phyloP scores from a whole-genome alignment of 2,888 invertebrate genomes.

The Tillus elongatus region DNA sequence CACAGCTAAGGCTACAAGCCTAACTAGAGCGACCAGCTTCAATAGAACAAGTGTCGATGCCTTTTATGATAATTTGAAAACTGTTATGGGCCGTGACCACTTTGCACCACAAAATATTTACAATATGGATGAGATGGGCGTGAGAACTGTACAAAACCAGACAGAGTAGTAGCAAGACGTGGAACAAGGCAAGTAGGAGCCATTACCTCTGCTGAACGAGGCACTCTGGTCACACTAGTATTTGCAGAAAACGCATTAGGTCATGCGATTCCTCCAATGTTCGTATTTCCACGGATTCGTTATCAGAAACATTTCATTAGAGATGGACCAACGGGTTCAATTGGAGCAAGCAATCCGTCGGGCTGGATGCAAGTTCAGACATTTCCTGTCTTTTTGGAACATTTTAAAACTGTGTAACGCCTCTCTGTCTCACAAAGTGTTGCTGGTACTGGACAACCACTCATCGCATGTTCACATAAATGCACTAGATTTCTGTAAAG shows the following conservation, averaged over 20 bases:
- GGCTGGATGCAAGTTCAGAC: slow-evolving; percentile 17
- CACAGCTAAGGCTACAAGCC: slow-evolving; percentile 21
- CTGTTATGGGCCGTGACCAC: too few species aligned
- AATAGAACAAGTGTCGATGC: too few species aligned
- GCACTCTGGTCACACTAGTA: not conserved
- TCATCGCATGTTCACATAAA: too few species aligned
- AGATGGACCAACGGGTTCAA: slow-evolving; percentile 12
- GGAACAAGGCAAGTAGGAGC: too few species aligned
- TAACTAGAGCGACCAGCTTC: too few species aligned
- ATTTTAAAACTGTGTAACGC: too few species aligned
- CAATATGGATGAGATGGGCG: not conserved
- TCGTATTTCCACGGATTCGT: slow-evolving; percentile 26
- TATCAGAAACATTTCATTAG: slow-evolving; percentile 12
- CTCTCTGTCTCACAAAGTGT: too few species aligned
- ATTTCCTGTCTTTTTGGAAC: not conserved
- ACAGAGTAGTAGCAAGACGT: slow-evolving; percentile 25
- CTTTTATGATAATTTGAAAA: not conserved
- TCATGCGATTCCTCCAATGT: slow-evolving; percentile 10
- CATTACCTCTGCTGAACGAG: slow-evolving; percentile 23
- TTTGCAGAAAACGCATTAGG: not conserved
- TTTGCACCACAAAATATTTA: not conserved
- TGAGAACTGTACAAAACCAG: slow-evolving; percentile 27
- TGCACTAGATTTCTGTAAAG: not conserved
- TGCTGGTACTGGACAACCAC: not conserved
- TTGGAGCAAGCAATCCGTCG: slow-evolving; percentile 13